Conservation (phyloP, 2,888 invertebrate species). For the Linnaemya tessellans region DNA sequence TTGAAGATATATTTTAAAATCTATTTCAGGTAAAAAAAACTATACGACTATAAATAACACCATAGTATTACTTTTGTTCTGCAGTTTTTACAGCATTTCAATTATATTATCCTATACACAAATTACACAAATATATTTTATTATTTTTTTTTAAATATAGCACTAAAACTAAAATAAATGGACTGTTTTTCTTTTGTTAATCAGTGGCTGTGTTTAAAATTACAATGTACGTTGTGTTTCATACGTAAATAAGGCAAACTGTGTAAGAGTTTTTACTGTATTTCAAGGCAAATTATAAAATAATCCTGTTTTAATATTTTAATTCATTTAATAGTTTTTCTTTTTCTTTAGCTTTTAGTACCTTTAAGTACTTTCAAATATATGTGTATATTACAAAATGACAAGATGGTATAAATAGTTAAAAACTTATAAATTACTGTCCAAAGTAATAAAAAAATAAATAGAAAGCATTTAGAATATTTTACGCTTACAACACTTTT, state of each 20-base stretch:
- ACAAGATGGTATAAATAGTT: constrained; percentile 12
- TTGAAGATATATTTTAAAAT: too few relatives aligned
- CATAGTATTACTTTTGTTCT: too few relatives aligned
- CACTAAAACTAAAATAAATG: constrained; percentile 52
- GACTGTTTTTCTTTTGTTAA: constrained; percentile 28
- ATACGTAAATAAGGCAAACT: constrained; percentile 64
- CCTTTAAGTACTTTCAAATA: constrained; percentile 24
- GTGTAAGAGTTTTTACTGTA: constrained; percentile 47
- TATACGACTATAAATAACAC: too few relatives aligned
- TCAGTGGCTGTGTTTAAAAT: constrained; percentile 1
- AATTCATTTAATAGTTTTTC: constrained; percentile 5
- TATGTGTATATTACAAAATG: constrained; percentile 26
- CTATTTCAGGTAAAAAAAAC: too few relatives aligned
- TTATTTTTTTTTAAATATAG: not conserved
- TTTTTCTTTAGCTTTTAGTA: constrained; percentile 23
- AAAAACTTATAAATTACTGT: not conserved
- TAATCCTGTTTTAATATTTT: constrained; percentile 18
- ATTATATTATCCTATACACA: not conserved
- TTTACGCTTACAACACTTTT: constrained; percentile 60
- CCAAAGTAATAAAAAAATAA: not conserved
- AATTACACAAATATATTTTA: not conserved
- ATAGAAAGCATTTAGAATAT: constrained; percentile 59
- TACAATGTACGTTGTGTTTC: constrained; percentile 32
- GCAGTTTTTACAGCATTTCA: not conserved
- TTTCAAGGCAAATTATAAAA: constrained; percentile 58